Conservation (phyloP, 2,113 vertebrate species). For the Pongo abelii region DNA sequence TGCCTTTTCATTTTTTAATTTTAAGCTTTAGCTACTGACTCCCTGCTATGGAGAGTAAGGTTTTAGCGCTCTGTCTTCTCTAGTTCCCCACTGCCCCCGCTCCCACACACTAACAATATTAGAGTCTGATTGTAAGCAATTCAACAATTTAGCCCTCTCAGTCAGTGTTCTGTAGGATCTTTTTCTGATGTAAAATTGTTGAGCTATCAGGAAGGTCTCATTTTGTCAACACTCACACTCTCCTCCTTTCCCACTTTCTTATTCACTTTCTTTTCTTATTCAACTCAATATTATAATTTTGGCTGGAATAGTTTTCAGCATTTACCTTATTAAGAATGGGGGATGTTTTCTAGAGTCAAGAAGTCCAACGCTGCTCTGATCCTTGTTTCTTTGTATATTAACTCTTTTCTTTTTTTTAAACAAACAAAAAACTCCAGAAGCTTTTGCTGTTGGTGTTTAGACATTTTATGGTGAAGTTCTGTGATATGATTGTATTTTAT, state of each 20-base stretch:
- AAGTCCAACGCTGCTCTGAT: background rate
- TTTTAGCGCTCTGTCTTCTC: background rate
- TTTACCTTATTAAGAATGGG: background rate
- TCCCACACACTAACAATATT: too few relatives aligned
- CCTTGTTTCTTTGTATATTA: background rate
- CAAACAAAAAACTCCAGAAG: background rate
- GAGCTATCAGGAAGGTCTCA: background rate
- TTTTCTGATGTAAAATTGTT: conserved; percentile 22
- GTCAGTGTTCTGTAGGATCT: background rate
- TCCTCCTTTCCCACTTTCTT: too few relatives aligned
- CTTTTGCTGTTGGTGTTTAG: background rate
- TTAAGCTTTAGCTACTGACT: background rate
- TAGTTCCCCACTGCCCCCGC: rapidly evolving
- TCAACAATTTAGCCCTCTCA: background rate
- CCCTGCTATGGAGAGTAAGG: background rate
- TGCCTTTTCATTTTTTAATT: background rate
- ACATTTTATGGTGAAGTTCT: background rate
- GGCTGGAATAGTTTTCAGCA: background rate
- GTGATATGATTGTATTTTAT: background rate
- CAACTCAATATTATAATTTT: background rate
- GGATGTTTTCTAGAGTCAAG: background rate
- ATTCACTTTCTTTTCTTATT: background rate
- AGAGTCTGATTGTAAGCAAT: background rate
- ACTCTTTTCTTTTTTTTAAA: too few relatives aligned
- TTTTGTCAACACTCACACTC: conserved; percentile 23